Conservation (phyloP, 2,113 vertebrate genomes). For the Lasiurus cinereus region DNA sequence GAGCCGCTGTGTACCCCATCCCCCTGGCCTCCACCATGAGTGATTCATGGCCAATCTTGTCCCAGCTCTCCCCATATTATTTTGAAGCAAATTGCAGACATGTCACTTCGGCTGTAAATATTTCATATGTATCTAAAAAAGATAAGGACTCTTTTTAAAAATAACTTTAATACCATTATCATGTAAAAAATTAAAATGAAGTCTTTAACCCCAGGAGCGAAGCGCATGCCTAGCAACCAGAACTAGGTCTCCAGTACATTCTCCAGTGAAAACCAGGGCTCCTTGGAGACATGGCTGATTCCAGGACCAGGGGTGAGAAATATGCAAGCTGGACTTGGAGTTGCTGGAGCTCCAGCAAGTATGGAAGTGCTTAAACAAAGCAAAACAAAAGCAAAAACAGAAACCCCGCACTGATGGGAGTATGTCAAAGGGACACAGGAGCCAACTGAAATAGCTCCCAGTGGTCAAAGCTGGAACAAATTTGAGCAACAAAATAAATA, state of each 20-base stretch:
- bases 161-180: background rate
- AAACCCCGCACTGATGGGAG: background rate
- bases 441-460: background rate
- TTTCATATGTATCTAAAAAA: background rate
- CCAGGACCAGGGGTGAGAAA: background rate
- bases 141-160: conserved; percentile 16
- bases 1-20: background rate
- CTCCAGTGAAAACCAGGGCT: background rate
- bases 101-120: conserved; percentile 17
- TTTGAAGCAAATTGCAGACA: conserved; percentile 9
- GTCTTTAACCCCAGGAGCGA: background rate
- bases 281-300: background rate
- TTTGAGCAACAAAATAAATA: conserved; percentile 33
- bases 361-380: background rate
- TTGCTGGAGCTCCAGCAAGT: background rate
- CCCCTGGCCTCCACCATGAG: background rate
- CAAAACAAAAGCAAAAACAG: background rate
- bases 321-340: background rate
- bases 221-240: background rate
- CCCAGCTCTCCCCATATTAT: background rate
- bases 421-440: background rate
- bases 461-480: background rate
- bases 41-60: background rate
- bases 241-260: background rate
- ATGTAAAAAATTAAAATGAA: background rate